These are phyloP conservation scores for Oscarella lobularis DNA, from an alignment of 37 sponge, comb jelly and placozoan species.

Conservation along the genomic window DNA sequence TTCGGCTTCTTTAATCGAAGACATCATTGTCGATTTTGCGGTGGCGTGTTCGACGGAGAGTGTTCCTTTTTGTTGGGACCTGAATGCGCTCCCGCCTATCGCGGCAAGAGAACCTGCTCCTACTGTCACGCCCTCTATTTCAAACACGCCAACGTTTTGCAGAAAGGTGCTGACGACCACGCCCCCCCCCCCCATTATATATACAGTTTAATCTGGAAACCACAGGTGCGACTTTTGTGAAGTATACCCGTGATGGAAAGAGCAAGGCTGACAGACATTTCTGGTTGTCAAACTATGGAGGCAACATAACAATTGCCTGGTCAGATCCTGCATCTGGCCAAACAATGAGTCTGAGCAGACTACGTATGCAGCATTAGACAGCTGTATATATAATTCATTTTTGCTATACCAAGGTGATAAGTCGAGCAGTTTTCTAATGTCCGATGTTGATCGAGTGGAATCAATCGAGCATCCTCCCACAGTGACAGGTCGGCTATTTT, in stretches of 20 bases:
- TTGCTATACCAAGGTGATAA: neutral
- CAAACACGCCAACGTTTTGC: neutral
- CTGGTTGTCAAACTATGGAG: neutral
- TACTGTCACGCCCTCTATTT: conserved; percentile 1
- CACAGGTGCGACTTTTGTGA: neutral
- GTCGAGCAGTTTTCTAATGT: neutral
- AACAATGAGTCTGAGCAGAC: too few species aligned
- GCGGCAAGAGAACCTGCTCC: neutral
- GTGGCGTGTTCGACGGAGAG: neutral
- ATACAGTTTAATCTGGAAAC: too few species aligned
- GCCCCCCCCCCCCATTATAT: too few species aligned
- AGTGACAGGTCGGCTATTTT: too few species aligned
- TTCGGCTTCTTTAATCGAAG: neutral
- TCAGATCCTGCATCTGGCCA: neutral
- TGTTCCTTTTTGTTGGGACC: neutral
- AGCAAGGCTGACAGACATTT: neutral
- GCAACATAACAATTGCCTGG: neutral
- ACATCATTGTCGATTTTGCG: neutral
- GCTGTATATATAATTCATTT: too few species aligned
- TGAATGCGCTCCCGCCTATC: neutral
- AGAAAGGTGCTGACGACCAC: neutral
- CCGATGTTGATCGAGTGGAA: neutral
- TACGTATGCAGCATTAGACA: too few species aligned
- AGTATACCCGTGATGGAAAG: neutral
- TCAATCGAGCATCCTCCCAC: neutral